These are phyloP conservation scores for Silurus aristotelis DNA, from an alignment of 2,797 vertebrate species.

Conservation along the genomic window DNA sequence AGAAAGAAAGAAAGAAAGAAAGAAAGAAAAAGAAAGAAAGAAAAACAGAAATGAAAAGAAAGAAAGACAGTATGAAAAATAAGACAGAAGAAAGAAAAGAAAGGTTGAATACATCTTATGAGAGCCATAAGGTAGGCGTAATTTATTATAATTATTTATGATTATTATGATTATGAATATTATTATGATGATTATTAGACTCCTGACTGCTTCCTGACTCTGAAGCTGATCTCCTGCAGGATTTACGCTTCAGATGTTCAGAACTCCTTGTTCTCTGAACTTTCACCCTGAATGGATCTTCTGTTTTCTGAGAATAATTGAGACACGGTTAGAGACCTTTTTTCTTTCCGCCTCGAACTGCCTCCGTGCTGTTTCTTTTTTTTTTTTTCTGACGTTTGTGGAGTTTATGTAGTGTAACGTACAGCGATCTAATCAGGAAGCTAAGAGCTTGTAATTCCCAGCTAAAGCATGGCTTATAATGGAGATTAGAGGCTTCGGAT, in stretches of 20 bases:
- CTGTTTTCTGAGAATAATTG: slow-evolving; percentile 39
- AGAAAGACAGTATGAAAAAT: no score
- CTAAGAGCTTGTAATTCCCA: slow-evolving; percentile 64
- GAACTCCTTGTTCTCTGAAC: not conserved
- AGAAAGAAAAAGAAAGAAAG: no score
- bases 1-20: no score
- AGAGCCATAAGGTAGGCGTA: no score
- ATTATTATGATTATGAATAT: no score
- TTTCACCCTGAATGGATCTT: slow-evolving; percentile 21
- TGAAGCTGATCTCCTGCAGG: not conserved
- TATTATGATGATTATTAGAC: no score
- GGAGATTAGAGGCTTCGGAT: slow-evolving; percentile 65
- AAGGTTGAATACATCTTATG: no score
- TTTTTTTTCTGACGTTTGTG: slow-evolving; percentile 2
- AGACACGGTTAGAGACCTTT: slow-evolving; percentile 1
- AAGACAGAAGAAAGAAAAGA: no score
- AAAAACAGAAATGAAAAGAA: no score
- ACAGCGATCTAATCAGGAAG: slow-evolving; percentile 58
- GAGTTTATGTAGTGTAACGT: slow-evolving; percentile 46
- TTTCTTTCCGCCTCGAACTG: slow-evolving; percentile 20
- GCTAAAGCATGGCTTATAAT: slow-evolving; percentile 63
- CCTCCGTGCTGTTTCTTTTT: slow-evolving; percentile 9
- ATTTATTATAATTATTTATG: no score
- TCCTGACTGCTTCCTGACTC: not conserved
- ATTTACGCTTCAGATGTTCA: no score